Conservation (phyloP, 92 coral and sea anemone genomes). For the Phymanthus crucifer region DNA sequence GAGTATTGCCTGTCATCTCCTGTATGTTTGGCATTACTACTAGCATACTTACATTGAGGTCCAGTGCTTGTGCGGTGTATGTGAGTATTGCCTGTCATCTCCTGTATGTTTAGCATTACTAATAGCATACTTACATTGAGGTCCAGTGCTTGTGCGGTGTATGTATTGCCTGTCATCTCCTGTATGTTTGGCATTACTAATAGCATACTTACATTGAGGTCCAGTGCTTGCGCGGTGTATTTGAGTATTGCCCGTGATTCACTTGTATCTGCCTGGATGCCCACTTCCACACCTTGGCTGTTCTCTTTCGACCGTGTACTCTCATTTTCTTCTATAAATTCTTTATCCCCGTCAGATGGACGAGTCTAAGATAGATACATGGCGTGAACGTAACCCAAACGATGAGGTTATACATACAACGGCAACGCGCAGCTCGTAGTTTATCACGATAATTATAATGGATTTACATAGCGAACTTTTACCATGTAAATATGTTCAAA, state of each 20-base stretch:
- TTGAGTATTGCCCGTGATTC: constrained; percentile 65
- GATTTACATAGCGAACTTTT: no score
- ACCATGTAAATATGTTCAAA: no score
- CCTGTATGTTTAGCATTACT: no score
- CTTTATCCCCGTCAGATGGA: constrained; percentile 5
- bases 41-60: constrained; percentile 56
- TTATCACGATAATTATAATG: no score
- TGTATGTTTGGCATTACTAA: neutral
- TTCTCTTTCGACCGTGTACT: constrained; percentile 11
- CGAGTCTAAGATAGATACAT: neutral
- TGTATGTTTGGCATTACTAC: neutral
- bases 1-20: neutral
- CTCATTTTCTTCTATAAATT: constrained; percentile 25
- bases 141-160: neutral
- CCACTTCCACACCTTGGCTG: constrained; percentile 14
- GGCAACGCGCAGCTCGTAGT: no score
- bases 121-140: neutral
- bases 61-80: constrained; percentile 56
- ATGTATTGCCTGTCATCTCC: no score
- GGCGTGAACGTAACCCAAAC: neutral
- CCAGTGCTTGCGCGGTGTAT: constrained; percentile 61
- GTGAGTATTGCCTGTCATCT: neutral
- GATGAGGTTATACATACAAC: no score
- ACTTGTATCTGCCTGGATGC: constrained; percentile 36
- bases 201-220: constrained; percentile 56